A percentile compares a stretch with the other conserved stretches of the same genome.
Evolutionary conservation across 30 jellyfish, hydroid and myxozoan species (phyloP).

Genomic region (Chironex yamaguchii): DNA sequence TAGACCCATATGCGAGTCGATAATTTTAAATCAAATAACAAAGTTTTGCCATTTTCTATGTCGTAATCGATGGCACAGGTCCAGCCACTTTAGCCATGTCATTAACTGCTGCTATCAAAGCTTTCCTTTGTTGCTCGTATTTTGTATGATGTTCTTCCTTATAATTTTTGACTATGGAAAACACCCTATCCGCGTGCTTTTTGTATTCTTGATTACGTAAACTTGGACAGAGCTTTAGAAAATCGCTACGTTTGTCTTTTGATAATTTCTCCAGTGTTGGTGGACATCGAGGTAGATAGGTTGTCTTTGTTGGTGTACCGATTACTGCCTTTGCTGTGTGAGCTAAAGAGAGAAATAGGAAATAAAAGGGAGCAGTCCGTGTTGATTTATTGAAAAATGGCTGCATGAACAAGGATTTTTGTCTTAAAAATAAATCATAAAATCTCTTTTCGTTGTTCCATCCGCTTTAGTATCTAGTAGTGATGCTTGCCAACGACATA

Average conservation of each 20-base stretch:
- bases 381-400: no score
- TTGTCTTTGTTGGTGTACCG: conserved; percentile 50
- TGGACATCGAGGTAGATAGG: conserved; percentile 73
- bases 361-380: no score
- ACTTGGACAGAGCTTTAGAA: conserved; percentile 55
- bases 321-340: conserved; percentile 60
- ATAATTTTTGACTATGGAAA: conserved; percentile 38
- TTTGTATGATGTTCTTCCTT: not conserved
- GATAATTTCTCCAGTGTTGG: conserved; percentile 53
- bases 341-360: conserved; percentile 7
- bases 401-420: not conserved
- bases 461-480: no score
- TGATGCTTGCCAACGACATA: no score
- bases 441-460: not conserved
- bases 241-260: not conserved
- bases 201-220: conserved; percentile 58
- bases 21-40: no score
- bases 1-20: no score
- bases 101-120: conserved; percentile 69
- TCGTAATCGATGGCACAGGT: conserved; percentile 69
- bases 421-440: no score
- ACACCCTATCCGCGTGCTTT: conserved; percentile 68
- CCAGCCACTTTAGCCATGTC: conserved; percentile 82
- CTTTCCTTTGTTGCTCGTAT: conserved; percentile 67
- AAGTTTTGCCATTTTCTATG: not conserved